phyloP scores from a whole-genome alignment of 2,113 vertebrate genomes.

The Colius striatus region DNA sequence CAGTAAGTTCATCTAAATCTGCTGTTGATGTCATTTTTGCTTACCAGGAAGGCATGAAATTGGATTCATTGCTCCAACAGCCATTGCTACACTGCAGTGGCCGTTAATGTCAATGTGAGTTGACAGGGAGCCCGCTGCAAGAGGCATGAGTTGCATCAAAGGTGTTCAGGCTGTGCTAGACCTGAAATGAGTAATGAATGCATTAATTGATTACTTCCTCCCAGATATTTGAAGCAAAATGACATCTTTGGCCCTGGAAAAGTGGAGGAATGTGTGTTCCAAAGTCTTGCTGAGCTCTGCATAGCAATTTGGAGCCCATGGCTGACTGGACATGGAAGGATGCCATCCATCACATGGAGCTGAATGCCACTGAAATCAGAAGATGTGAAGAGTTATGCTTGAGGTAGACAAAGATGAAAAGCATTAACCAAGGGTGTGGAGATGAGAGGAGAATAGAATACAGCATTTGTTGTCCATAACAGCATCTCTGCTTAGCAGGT shows the following conservation, averaged over 20 bases:
- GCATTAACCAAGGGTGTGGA: not conserved
- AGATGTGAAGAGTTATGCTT: not conserved
- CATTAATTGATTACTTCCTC: not conserved
- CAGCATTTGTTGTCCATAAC: not conserved
- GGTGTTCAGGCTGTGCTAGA: not conserved
- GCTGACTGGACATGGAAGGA: not conserved
- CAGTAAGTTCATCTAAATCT: not conserved
- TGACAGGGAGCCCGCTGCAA: fast-evolving
- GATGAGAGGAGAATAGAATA: not conserved
- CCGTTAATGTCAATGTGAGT: not conserved
- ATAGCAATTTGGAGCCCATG: not conserved
- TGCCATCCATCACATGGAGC: not conserved
- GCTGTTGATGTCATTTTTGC: not conserved
- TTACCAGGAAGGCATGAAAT: not conserved
- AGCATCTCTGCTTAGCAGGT: not conserved
- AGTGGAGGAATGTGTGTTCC: not conserved
- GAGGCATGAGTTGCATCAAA: not conserved
- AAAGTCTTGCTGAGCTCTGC: not conserved
- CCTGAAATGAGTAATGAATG: conserved; percentile 16
- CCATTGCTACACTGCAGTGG: not conserved
- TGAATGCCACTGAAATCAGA: not conserved
- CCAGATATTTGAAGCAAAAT: not conserved
- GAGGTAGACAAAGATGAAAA: not conserved
- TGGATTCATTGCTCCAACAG: not conserved
- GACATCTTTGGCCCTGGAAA: not conserved